Evolutionary conservation across 2,888 invertebrate genomes (phyloP).

Genomic region (Campoletis raptor): DNA sequence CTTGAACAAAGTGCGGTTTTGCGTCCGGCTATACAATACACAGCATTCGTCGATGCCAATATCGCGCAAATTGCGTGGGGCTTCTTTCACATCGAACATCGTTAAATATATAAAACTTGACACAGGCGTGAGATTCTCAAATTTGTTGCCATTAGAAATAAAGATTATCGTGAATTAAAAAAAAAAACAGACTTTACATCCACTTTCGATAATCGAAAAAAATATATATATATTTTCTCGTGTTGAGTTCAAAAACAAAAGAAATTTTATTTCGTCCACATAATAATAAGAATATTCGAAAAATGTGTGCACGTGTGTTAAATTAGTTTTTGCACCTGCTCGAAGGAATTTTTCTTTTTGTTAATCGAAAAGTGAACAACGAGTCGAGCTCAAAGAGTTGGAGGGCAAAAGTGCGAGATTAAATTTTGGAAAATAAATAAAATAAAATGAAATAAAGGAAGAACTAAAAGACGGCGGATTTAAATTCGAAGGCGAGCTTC

Average conservation of each 20-base stretch:
- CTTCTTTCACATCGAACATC: constrained; percentile 65
- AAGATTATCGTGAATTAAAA: constrained; percentile 3
- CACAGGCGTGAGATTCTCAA: constrained; percentile 21
- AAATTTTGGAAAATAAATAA: constrained; percentile 6
- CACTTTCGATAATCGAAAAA: not conserved
- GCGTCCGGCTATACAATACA: constrained; percentile 79
- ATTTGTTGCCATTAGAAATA: not conserved
- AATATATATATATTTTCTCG: too few relatives aligned
- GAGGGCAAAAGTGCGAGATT: not conserved
- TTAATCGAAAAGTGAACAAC: not conserved
- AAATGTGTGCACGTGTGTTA: not conserved
- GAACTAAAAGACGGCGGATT: constrained; percentile 22
- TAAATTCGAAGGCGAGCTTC: constrained; percentile 43
- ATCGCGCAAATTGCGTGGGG: constrained; percentile 65
- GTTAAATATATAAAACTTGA: constrained; percentile 38
- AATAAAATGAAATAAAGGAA: not conserved
- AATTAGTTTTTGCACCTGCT: not conserved
- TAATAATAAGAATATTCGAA: not conserved
- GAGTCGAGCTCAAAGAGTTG: not conserved
- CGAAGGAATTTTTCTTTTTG: not conserved
- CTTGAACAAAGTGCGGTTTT: constrained; percentile 83
- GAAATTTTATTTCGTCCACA: not conserved
- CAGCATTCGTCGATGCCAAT: constrained; percentile 19
- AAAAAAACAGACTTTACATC: not conserved
- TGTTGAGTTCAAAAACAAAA: too few relatives aligned